phyloP scores from a whole-genome alignment of 1,140 invertebrate species.

The Doryteuthis pealeii region DNA sequence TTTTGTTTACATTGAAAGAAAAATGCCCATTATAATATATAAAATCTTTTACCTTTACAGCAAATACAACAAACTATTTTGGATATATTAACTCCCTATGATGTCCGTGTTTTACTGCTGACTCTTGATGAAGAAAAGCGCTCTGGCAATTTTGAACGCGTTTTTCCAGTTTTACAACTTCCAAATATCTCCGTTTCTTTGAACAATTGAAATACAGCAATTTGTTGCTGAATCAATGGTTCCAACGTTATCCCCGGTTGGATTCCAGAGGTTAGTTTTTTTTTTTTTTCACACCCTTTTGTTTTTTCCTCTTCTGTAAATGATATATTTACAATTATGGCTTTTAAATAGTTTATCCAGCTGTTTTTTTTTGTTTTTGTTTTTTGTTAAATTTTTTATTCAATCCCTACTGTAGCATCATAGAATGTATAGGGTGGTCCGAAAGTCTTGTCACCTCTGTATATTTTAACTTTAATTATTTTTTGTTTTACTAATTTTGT shows the following conservation, averaged over 20 bases:
- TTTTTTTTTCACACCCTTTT: neutral
- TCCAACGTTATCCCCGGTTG: constrained; percentile 48
- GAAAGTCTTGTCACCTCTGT: too few species aligned
- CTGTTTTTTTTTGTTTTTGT: too few species aligned
- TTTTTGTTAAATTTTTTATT: too few species aligned
- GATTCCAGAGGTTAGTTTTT: constrained; percentile 55
- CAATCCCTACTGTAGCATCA: too few species aligned
- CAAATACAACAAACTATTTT: constrained; percentile 52
- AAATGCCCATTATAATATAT: too few species aligned
- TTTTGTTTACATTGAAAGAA: too few species aligned
- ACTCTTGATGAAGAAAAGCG: constrained; percentile 59
- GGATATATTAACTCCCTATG: constrained; percentile 58
- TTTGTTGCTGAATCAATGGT: constrained; percentile 90
- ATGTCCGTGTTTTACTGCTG: constrained; percentile 55
- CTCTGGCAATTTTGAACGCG: constrained; percentile 55
- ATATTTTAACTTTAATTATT: too few species aligned
- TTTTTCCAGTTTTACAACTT: constrained; percentile 63
- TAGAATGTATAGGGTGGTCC: too few species aligned
- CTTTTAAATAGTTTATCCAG: too few species aligned
- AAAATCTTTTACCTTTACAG: constrained; percentile 28
- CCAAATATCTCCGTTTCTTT: constrained; percentile 82
- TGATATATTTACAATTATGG: neutral
- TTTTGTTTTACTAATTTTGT: too few species aligned
- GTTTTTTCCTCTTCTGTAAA: neutral
- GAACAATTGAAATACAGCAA: constrained; percentile 89